Evolutionary conservation across 2,113 vertebrate species (phyloP), one percentile per base, ranked within the genome.

Genomic region (Rattus rattus): DNA sequence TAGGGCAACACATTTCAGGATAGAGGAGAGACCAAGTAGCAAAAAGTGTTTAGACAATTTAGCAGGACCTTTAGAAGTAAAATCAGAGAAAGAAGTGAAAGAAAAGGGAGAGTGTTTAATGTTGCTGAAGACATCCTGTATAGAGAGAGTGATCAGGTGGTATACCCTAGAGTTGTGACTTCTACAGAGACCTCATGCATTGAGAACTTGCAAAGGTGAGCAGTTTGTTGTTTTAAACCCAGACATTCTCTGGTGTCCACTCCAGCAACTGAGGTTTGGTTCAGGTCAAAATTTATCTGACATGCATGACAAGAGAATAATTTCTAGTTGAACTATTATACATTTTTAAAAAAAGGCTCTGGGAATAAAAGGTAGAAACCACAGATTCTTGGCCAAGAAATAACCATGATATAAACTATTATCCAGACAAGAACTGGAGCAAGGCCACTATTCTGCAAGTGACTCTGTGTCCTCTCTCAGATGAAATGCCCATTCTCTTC

Each of bases 301-400:
- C 87, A 92, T 70, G 17, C 49, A 72, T 72, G 56, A 81, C 56
- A 92, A 96, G 94, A 92, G 5, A 49, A 22, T 92, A 77, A 94
- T 93, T 95, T 93, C 9, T n/a, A 70, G 61, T 93, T 93, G 3
- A 75, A 47, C 91, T 94, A 72, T 81, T 94, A 63, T 91, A 91
- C 26, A 85, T 43, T 88, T 76, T 88, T 76, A 22, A 88, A 87
- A 88, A 81, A 93, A 67, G 88, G 80, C 70, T 49, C 30, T 67
- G 6, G 36, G 39, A 88, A 77, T 73, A 65, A 89, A 94, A 69
- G 67, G n/a, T 73, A 92, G 11, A 91, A 96, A 94, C 86, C n/a
- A 65, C 10, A 97, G 72, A 26, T 59, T 30, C 47, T 67, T 49
- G 85, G 11, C 24, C 65, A 88, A 88, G 39, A 94, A 93, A 94